phyloP scores from a whole-genome alignment of 2,797 vertebrate species.

The Muscicapa striata region DNA sequence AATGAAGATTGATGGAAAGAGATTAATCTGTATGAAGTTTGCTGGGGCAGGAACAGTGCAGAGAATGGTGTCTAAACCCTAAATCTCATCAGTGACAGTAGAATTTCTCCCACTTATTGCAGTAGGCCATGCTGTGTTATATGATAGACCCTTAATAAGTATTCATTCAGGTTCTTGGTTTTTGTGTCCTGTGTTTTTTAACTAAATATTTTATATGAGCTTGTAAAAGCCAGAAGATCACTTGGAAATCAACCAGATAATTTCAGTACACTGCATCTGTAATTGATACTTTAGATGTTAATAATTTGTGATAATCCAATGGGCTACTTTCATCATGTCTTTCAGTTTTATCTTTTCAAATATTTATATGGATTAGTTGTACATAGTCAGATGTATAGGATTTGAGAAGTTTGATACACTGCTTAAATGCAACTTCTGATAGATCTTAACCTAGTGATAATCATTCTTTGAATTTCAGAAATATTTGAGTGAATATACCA shows the following conservation, averaged over 20 bases:
- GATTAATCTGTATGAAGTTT: background rate
- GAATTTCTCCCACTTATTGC: background rate
- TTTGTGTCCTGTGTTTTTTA: background rate
- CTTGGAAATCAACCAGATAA: background rate
- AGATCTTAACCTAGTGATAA: background rate
- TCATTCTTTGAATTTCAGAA: background rate
- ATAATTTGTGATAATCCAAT: background rate
- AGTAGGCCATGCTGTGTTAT: background rate
- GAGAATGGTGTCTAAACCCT: background rate
- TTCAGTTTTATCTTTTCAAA: slow-evolving; percentile 7
- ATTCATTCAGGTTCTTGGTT: background rate
- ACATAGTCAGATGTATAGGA: background rate
- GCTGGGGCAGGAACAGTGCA: background rate
- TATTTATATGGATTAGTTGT: background rate
- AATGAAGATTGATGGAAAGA: background rate
- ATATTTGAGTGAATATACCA: background rate
- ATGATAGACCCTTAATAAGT: background rate
- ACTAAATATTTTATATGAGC: background rate
- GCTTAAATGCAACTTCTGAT: background rate
- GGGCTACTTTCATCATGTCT: background rate
- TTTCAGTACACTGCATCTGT: background rate
- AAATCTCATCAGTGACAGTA: background rate
- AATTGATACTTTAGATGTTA: background rate
- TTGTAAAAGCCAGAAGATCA: background rate
- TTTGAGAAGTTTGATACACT: background rate